These are phyloP conservation scores for Dendrolimus houi DNA, from an alignment of 2,888 invertebrate genomes.

Conservation along the genomic window DNA sequence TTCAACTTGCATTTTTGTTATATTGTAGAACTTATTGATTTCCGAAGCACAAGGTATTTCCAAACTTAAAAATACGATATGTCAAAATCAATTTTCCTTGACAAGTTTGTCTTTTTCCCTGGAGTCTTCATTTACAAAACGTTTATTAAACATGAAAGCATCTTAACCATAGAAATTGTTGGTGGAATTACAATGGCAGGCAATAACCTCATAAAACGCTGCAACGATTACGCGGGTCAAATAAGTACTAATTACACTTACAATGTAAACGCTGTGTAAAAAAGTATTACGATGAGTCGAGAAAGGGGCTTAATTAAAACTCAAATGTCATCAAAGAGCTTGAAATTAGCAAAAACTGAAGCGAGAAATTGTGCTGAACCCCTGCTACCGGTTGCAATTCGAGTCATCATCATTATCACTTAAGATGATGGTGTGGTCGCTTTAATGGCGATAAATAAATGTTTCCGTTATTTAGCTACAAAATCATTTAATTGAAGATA, in stretches of 20 bases:
- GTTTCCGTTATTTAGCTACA: no score
- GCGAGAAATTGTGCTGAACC: constrained; percentile 47
- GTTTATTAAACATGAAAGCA: no score
- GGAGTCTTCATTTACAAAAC: no score
- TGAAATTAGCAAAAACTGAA: constrained; percentile 37
- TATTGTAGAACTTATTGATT: no score
- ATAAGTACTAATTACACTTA: constrained; percentile 21
- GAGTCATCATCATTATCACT: constrained; percentile 37
- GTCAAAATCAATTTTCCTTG: no score
- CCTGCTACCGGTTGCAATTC: constrained; percentile 13
- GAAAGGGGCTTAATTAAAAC: constrained; percentile 42
- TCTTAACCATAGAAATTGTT: not conserved
- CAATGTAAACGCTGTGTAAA: constrained; percentile 18
- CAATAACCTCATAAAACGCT: not conserved
- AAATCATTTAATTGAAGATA: no score
- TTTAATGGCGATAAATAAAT: constrained; percentile 13
- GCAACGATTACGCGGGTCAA: constrained; percentile 10
- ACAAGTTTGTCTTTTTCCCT: no score
- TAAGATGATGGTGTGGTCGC: constrained; percentile 27
- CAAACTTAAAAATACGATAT: no score
- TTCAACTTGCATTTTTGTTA: no score
- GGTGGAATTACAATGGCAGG: not conserved
- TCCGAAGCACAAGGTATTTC: no score
- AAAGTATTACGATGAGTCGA: constrained; percentile 17
- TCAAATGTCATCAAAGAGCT: constrained; percentile 33